phyloP scores from a whole-genome alignment of 2,888 invertebrate species.

The Nomada ferruginata region DNA sequence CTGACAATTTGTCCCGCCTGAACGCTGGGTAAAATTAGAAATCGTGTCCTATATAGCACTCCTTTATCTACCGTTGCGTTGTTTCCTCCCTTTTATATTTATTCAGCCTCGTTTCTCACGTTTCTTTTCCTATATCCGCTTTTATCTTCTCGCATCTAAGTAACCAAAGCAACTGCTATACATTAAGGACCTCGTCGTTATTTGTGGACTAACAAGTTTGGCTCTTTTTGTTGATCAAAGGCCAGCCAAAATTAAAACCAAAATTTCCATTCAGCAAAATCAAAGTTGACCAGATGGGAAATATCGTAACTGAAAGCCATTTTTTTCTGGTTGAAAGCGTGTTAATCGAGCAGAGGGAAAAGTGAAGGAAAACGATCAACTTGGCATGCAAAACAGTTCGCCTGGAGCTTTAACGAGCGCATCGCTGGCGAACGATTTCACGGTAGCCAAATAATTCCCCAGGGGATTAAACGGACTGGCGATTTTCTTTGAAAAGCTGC shows the following conservation, averaged over 20 bases:
- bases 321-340: slow-evolving; percentile 1
- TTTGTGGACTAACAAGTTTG: neutral
- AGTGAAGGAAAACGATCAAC: slow-evolving; percentile 31
- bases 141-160: neutral
- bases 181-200: too few relatives aligned
- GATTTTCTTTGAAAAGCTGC: slow-evolving; percentile 11
- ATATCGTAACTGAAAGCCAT: slow-evolving; percentile 35
- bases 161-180: too few relatives aligned
- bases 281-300: neutral
- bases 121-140: neutral
- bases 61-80: too few relatives aligned
- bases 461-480: slow-evolving; percentile 35
- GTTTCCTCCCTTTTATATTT: too few relatives aligned
- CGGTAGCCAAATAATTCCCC: slow-evolving; percentile 24
- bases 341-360: slow-evolving; percentile 33
- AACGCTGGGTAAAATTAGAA: too few relatives aligned
- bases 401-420: slow-evolving; percentile 49
- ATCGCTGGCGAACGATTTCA: slow-evolving; percentile 30
- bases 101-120: neutral
- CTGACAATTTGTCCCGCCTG: too few relatives aligned
- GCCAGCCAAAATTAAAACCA: too few relatives aligned
- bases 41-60: too few relatives aligned
- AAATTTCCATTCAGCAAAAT: too few relatives aligned
- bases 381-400: neutral
- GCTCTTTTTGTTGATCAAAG: neutral